Evolutionary conservation across 2,797 vertebrate genomes (phyloP).

Genomic region (Gymnothorax reevesii): DNA sequence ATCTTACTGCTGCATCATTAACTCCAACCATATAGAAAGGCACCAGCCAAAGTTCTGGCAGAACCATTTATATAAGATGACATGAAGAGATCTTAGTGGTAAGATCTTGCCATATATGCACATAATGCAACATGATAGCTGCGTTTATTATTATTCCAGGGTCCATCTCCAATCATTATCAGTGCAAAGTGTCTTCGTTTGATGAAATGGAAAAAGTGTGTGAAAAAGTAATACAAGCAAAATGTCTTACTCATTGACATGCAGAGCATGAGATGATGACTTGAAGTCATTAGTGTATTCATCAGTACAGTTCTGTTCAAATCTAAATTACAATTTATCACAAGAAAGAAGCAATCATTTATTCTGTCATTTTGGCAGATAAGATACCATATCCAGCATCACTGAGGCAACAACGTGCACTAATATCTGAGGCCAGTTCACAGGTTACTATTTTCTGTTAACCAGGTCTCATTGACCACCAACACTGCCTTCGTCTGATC

Average conservation of each 20-base stretch:
- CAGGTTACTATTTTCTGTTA: conserved; percentile 33
- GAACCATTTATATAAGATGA: neutral
- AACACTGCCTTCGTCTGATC: neutral
- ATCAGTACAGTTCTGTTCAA: conserved; percentile 81
- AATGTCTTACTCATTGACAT: conserved; percentile 72
- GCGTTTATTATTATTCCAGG: neutral
- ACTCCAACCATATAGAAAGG: neutral
- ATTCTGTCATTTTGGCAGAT: conserved; percentile 70
- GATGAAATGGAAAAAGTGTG: neutral
- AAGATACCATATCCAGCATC: conserved; percentile 70
- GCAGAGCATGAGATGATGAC: conserved; percentile 67
- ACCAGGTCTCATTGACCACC: conserved; percentile 42
- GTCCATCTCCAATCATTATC: neutral
- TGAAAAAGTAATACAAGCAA: conserved; percentile 41
- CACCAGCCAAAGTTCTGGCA: neutral
- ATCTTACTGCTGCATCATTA: neutral
- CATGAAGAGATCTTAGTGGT: neutral
- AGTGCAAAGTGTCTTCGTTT: conserved; percentile 5
- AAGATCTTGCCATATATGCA: neutral
- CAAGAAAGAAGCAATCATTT: conserved; percentile 75
- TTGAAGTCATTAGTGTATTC: conserved; percentile 78
- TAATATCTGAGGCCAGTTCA: conserved; percentile 57
- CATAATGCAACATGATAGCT: neutral
- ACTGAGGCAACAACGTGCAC: conserved; percentile 58
- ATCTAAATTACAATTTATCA: conserved; percentile 84